Evolutionary conservation across 23 tunicate genomes (phyloP).

Genomic region (Ascidia mentula): DNA sequence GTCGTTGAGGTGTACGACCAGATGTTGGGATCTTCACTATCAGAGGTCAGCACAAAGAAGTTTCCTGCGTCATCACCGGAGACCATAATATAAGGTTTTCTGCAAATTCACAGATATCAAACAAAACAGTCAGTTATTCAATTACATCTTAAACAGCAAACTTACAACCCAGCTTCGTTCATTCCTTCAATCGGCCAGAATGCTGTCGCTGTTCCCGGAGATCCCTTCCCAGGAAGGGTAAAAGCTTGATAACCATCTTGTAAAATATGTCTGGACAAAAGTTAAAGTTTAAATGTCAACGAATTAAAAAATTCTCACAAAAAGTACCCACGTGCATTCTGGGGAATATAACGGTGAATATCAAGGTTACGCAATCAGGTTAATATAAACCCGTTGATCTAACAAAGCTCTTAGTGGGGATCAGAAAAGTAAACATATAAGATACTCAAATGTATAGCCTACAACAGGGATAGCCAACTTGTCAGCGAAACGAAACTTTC

Average conservation of each 20-base stretch:
- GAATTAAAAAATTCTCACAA: not conserved
- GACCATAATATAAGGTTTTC: constrained; percentile 81
- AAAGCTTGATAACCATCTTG: constrained; percentile 52
- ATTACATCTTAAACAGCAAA: not conserved
- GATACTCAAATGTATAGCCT: no score
- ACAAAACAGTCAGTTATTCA: no score
- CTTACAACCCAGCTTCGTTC: constrained; percentile 49
- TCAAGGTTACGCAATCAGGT: no score
- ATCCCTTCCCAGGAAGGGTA: constrained; percentile 64
- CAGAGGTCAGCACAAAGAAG: constrained; percentile 54
- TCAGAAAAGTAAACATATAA: no score
- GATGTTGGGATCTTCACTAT: constrained; percentile 35
- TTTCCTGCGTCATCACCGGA: constrained; percentile 97
- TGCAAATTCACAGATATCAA: not conserved
- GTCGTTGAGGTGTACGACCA: constrained; percentile 63
- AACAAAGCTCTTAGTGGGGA: no score
- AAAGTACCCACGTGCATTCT: no score
- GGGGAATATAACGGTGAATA: no score
- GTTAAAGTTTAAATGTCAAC: not conserved
- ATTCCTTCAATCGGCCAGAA: constrained; percentile 58
- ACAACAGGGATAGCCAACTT: no score
- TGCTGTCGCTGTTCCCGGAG: constrained; percentile 73
- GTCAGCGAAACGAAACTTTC: no score
- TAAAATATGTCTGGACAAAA: constrained; percentile 37
- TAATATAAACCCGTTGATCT: no score